Base-by-base conservation (phyloP, 2,797 vertebrate genomes). In the Sebastes minor region DNA sequence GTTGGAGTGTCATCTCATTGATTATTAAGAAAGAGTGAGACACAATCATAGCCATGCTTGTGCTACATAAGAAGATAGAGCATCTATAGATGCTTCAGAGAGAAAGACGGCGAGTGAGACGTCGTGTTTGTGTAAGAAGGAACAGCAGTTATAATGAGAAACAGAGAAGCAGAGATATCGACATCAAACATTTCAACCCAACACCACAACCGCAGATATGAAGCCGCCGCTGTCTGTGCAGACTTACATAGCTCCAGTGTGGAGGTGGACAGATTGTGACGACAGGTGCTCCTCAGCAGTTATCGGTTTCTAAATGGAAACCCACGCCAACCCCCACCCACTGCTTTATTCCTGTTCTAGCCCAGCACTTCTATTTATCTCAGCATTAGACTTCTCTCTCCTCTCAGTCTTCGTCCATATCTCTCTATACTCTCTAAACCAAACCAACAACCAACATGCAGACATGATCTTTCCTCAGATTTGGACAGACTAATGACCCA, bases 261-360 rank as follows among this genome's bases (percentile, higher is more conserved):
- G 86, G 89, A 91, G 83, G 89, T 84, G 93, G 94, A 84, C 91
- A 95, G 86, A 91, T 88, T 95, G 87, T 84, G 90, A 87, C 87
- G 92, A 94, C 90, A 95, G 93, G 91, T 95, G 91, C 86, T 86
- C 84, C 84, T 93, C 89, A 61, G 88, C 91, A 91, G 90, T 86
- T 86, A 84, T 82, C 86, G 85, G 64, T 76, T 86, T 92, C 86
- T 84, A 89, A 84, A 82, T 82, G 78, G 80, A 91, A 93, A 91
- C 89, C 89, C 85, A 79, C 5, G 18, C 82, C 91, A 89, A 85
- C 70, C 86, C 49, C n/a, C 33, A 91, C 82, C 84, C 67, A 87
- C 69, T 8, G 67, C 87, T 82, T 86, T 76, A 71, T 74, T 87
- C 74, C 84, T 69, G 33, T 85, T 83, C 67, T 53, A 57, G 33